Evolutionary conservation across 2,113 vertebrate species (phyloP).

Genomic region (Carassius carassius): DNA sequence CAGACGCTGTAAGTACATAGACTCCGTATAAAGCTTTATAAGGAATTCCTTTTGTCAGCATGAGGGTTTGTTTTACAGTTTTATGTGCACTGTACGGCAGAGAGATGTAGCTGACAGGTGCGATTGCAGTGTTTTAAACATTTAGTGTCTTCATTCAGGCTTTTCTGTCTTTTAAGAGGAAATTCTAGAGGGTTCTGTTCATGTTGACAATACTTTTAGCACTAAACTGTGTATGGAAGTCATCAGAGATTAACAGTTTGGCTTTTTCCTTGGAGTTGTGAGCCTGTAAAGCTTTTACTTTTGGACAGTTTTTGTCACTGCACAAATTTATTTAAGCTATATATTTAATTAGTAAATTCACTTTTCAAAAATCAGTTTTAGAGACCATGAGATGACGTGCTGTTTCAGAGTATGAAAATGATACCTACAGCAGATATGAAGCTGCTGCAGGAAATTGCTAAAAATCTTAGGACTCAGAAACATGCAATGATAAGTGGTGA

Average conservation of each 20-base stretch:
- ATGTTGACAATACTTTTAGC: neutral
- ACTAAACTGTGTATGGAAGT: neutral
- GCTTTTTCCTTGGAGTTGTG: slow-evolving; percentile 5
- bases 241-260: neutral
- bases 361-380: slow-evolving; percentile 4
- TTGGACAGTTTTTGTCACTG: neutral
- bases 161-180: neutral
- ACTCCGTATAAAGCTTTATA: neutral
- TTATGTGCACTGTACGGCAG: neutral
- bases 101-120: slow-evolving; percentile 25
- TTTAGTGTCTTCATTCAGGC: slow-evolving; percentile 14
- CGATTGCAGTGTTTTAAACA: slow-evolving; percentile 14
- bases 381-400: neutral
- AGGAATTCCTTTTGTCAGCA: slow-evolving; percentile 11
- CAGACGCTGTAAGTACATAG: slow-evolving; percentile 42
- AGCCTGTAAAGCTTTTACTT: neutral
- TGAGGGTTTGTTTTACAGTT: slow-evolving; percentile 28
- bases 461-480: neutral
- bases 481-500: neutral
- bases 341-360: neutral
- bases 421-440: slow-evolving; percentile 8
- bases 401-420: neutral
- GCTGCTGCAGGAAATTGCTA: slow-evolving; percentile 5
- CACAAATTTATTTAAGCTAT: neutral
- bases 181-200: slow-evolving; percentile 1